A percentile compares a stretch with the other conserved stretches of the same genome.
Conservation (phyloP, 2,888 invertebrate genomes). For the Nezara viridula region DNA sequence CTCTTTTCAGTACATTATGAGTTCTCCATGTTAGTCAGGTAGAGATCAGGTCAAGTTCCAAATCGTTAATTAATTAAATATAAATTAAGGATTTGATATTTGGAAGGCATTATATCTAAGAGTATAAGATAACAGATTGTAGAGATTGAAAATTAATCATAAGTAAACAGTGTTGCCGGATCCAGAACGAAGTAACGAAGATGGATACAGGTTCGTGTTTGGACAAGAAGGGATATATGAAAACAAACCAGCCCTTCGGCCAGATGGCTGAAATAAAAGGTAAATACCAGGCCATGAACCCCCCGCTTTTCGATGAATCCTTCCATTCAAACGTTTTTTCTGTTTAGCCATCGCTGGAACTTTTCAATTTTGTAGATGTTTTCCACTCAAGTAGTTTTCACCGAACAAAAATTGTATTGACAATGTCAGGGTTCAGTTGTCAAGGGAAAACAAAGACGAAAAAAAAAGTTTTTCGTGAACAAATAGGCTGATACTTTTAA, state of each 20-base stretch:
- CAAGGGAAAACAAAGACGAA: neutral
- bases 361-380: slow-evolving; percentile 29
- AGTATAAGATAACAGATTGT: neutral
- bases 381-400: slow-evolving; percentile 14
- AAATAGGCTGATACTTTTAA: neutral
- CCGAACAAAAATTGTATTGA: neutral
- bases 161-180: neutral
- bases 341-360: slow-evolving; percentile 18
- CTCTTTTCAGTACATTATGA: too few relatives aligned
- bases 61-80: too few relatives aligned
- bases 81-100: neutral
- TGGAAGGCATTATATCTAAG: neutral
- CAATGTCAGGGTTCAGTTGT: neutral
- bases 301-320: neutral
- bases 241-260: slow-evolving; percentile 1
- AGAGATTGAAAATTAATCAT: neutral
- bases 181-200: neutral
- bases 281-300: neutral
- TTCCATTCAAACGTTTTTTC: slow-evolving; percentile 9
- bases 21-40: too few relatives aligned
- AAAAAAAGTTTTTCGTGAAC: neutral
- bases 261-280: slow-evolving; percentile 35
- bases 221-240: slow-evolving; percentile 25
- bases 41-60: too few relatives aligned
- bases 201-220: neutral